phyloP scores from a whole-genome alignment of 1,140 invertebrate genomes.

The Eriosoma lanigerum region DNA sequence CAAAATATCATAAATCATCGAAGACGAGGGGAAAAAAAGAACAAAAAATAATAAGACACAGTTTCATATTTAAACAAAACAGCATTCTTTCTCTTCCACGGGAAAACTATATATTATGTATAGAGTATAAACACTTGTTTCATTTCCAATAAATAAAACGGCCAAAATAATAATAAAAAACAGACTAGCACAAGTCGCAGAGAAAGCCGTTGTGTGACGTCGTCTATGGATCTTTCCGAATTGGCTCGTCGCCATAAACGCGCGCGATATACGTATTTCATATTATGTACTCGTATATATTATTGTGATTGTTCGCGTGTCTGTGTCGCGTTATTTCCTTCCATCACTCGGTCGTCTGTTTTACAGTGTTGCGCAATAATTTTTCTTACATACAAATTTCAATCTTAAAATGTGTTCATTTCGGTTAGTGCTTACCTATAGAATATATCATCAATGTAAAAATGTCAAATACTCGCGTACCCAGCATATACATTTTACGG shows the following conservation, averaged over 20 bases:
- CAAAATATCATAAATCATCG: slow-evolving; percentile 29
- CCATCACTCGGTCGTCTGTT: not conserved
- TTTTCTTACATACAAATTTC: not conserved
- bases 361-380: too few relatives aligned
- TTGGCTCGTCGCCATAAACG: slow-evolving; percentile 31
- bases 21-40: not conserved
- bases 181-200: slow-evolving; percentile 2
- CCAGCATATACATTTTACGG: too few relatives aligned
- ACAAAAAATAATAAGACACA: not conserved
- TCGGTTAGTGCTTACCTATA: too few relatives aligned
- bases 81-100: slow-evolving; percentile 3
- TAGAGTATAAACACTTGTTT: slow-evolving; percentile 3
- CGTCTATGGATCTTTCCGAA: not conserved
- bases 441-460: too few relatives aligned
- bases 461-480: too few relatives aligned
- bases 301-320: not conserved
- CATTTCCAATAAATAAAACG: not conserved
- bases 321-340: not conserved
- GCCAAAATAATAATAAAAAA: slow-evolving; percentile 16
- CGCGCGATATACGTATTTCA: too few relatives aligned
- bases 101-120: not conserved
- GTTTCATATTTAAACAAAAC: slow-evolving; percentile 26
- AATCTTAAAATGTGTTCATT: too few relatives aligned
- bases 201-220: slow-evolving; percentile 17
- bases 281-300: not conserved